Base-by-base conservation (phyloP, 2,888 invertebrate species). In the Metellina segmentata region DNA sequence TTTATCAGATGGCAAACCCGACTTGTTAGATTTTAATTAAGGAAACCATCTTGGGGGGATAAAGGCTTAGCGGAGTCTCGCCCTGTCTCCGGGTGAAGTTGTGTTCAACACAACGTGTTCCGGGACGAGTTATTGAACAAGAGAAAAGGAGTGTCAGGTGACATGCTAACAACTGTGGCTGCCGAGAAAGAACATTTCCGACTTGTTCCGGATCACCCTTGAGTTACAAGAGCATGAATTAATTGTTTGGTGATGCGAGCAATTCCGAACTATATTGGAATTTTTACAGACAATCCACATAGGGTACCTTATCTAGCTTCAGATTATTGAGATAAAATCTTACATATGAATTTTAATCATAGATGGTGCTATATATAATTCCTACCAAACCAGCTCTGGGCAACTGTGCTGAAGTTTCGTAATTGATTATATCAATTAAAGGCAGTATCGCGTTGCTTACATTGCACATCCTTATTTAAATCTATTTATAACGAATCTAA, bases 1-100 rank as follows among this genome's bases (percentile, higher is more conserved):
- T 61, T 61, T 61, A 61, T 61, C 61, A 16, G 61, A 51, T 9
- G 52, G 52, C 51, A 19, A n/a, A 34, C 75, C 51, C n/a, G 78
- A 78, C 52, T 78, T 78, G 78, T 78, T 78, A 9, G 78, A 78
- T 48, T 78, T 78, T 78, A 78, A 78, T 78, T 78, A 78, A 78
- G 78, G 61, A 61, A 61, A 61, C 61, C 61, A 11, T 61, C 61
- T 61, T 61, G 61, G 11, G 13, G 7, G 61, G 61, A 61, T 61
- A 61, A 61, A 61, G 61, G 61, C 61, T 61, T 61, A 16, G 11
- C 9, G 61, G 61, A 61, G 61, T 2, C 34, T 34, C 6, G 69
- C 13, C 13, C 13, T 7, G 13, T 69, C 69, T 69, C 69, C 69
- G n/a, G 69, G n/a, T 69, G 69, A 74, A 74, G 74, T 11, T 34